Evolutionary conservation across 2,888 invertebrate genomes (phyloP), one percentile per base, ranked within the genome.

Genomic region (Strigamia transsilvanica): DNA sequence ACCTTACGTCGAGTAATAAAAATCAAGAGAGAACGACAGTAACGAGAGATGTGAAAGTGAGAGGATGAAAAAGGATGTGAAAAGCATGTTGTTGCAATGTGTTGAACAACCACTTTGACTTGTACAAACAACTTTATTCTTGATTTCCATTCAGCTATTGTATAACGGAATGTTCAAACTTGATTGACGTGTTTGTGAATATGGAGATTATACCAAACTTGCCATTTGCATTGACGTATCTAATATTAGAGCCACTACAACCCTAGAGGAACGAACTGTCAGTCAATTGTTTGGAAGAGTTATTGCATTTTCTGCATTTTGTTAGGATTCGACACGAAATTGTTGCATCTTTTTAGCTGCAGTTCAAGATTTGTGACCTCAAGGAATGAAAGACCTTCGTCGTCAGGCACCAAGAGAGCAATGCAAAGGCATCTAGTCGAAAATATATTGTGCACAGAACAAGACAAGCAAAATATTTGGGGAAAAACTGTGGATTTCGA

Each of bases 351-450:
- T 32, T 27, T 56, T 56, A 73, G 32, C 13, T 73, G 73, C 2
- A 73, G 4, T 73, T 73, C 18, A 73, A 32, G 73, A 73, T 73
- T 73, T 73, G 73, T 32, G 73, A 73, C 73, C 32, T 32, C 5
- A 73, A 73, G 73, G 23, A 73, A 73, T 12, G 32, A 15, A 66
- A 73, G 73, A 73, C 73, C 32, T 73, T 73, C 15, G 27, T 73
- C 73, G 32, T 27, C 73, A 23, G 73, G 15, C 32, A 23, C 12
- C 27, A 9, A 12, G 73, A 4, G 32, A 73, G 23, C 73, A 73
- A 73, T 27, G 73, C 73, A n/a, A 73, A 27, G 73, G 73, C 73
- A 73, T 73, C 73, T 73, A 73, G 73, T 73, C 73, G 73, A 73
- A 73, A 32, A 73, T 73, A 32, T n/a, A 56, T 56, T 56, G 56